Evolutionary conservation across 1,140 invertebrate genomes (phyloP), one percentile per base, ranked within the genome.

Genomic region (Eurosta solidaginis): DNA sequence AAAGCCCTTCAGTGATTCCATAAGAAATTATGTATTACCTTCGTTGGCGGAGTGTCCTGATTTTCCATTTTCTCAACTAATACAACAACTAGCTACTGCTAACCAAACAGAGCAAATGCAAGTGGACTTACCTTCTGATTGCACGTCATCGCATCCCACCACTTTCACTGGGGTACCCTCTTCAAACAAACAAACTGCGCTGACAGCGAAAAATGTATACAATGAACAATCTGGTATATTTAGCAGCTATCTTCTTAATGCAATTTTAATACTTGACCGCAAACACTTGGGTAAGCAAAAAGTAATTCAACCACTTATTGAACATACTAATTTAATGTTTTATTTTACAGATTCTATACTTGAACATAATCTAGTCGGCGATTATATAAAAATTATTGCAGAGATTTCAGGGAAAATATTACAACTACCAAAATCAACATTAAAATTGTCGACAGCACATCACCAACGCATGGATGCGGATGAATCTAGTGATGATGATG

Each of bases 251-350:
- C 80, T 92, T 36, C 88, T 92, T 1, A 92, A 92, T 88, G 92
- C 92, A 25, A 87, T 94, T 6, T 84, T 95, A 25, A 88, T 90
- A 3, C 83, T 95, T 29, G 93, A 94, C 87, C 92, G 92, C 3
- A 82, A 86, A 49, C 89, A 91, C 81, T 92, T 92, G 84, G 90
- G 92, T 92, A 85, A 90, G 90, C 36, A 33, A 45, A 14, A 36
- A 27, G 40, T 76, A 14, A 45, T 12, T 47, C 3, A 6, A 25
- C 33, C 20, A 74, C 12, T 25, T 14, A 74, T 50, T 20, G 20
- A 76, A 52, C 6, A 40, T 52, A 52, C n/a, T 49, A 27, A 14
- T 20, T 74, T 74, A 49, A 49, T 50, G 12, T 25, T 78, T 78
- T 88, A 36, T 80, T 83, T 49, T 52, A 12, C 47, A 79, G 79